Evolutionary conservation across 1,140 invertebrate genomes (phyloP).

Genomic region (Conopomorpha cramerella): DNA sequence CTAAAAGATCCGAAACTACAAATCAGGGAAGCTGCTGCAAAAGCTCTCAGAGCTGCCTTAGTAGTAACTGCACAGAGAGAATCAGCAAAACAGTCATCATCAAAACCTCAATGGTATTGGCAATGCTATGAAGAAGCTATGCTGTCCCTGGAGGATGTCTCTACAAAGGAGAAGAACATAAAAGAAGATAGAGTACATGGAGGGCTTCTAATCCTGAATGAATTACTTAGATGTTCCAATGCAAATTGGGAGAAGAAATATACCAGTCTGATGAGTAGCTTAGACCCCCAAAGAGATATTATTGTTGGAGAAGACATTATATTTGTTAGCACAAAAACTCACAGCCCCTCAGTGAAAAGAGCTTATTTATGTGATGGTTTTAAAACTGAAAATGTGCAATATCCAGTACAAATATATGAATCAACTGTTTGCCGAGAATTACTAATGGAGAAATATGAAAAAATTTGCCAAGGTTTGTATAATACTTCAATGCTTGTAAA

Average conservation of each 20-base stretch:
- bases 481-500: too few relatives aligned
- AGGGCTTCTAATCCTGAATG: slow-evolving; percentile 91
- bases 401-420: slow-evolving; percentile 71
- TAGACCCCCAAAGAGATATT: slow-evolving; percentile 49
- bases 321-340: slow-evolving; percentile 63
- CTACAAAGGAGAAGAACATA: slow-evolving; percentile 74
- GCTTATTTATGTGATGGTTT: slow-evolving; percentile 55
- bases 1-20: slow-evolving; percentile 89
- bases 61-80: slow-evolving; percentile 94
- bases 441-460: slow-evolving; percentile 82
- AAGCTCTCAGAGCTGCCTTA: slow-evolving; percentile 89
- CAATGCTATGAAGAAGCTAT: slow-evolving; percentile 91
- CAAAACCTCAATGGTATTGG: slow-evolving; percentile 89
- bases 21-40: slow-evolving; percentile 89
- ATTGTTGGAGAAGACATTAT: slow-evolving; percentile 63
- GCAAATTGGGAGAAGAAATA: slow-evolving; percentile 85
- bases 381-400: slow-evolving; percentile 46
- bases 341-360: slow-evolving; percentile 63
- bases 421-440: slow-evolving; percentile 86
- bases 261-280: slow-evolving; percentile 66
- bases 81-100: slow-evolving; percentile 84
- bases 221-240: slow-evolving; percentile 91
- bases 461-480: slow-evolving; percentile 69
- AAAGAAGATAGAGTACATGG: slow-evolving; percentile 93
- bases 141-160: slow-evolving; percentile 76